These are phyloP conservation scores for zebrafish (Danio rerio) DNA, from an alignment of 2,113 vertebrate species.

Conservation along the genomic window DNA sequence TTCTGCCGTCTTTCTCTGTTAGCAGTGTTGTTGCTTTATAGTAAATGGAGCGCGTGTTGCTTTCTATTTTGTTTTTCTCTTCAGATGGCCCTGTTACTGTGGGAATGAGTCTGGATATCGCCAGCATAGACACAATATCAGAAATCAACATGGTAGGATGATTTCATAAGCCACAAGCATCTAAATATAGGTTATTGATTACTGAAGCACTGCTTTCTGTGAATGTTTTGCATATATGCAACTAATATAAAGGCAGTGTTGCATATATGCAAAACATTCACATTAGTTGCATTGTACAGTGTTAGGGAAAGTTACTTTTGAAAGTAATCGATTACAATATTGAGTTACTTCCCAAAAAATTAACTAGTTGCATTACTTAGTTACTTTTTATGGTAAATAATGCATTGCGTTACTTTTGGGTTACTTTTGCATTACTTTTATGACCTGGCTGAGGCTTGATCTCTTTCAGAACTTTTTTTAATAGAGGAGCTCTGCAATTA, in stretches of 20 bases:
- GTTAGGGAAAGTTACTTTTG: too few relatives aligned
- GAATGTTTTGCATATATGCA: neutral
- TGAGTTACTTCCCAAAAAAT: too few relatives aligned
- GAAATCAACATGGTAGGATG: conserved; percentile 91
- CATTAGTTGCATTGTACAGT: too few relatives aligned
- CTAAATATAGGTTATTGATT: neutral
- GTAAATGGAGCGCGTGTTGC: neutral
- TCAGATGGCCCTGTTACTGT: conserved; percentile 88
- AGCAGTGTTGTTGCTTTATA: conserved; percentile 20
- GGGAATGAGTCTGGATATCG: conserved; percentile 92
- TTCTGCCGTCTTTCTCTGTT: conserved; percentile 20
- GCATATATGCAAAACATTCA: too few relatives aligned
- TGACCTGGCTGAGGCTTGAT: too few relatives aligned
- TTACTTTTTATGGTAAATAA: too few relatives aligned
- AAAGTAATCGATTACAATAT: too few relatives aligned
- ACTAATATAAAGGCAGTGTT: neutral
- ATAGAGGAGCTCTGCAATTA: too few relatives aligned
- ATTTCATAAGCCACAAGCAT: neutral
- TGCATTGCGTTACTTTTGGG: too few relatives aligned
- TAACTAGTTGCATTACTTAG: neutral
- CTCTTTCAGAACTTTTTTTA: too few relatives aligned
- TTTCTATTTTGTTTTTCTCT: conserved; percentile 36
- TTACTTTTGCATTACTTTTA: too few relatives aligned
- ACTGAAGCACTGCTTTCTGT: neutral
- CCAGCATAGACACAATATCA: conserved; percentile 93